phyloP scores from a whole-genome alignment of 1,140 invertebrate genomes.

The Camponotus floridanus region DNA sequence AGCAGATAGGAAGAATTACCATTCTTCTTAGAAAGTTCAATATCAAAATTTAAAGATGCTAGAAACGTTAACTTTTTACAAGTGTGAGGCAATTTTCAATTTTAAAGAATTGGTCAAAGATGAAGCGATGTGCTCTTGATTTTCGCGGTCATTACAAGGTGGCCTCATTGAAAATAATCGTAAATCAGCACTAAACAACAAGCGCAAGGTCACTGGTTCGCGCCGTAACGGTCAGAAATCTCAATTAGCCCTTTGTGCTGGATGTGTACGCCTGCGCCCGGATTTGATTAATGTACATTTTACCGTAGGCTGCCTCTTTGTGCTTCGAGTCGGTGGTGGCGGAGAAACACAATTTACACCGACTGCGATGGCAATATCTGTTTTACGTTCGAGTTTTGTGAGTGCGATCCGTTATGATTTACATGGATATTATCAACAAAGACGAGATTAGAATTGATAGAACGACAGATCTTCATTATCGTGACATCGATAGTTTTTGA shows the following conservation, averaged over 20 bases:
- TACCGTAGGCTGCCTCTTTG: conserved; percentile 70
- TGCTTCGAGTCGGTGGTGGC: conserved; percentile 64
- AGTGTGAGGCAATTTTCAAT: not conserved
- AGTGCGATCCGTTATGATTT: conserved; percentile 68
- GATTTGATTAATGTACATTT: conserved; percentile 75
- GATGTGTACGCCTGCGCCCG: conserved; percentile 43
- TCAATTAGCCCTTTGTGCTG: conserved; percentile 74
- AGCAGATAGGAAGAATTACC: not conserved
- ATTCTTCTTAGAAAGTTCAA: not conserved
- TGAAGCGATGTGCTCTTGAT: not conserved
- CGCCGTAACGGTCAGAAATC: conserved; percentile 67
- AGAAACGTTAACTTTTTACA: not conserved
- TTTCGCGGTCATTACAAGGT: conserved; percentile 20
- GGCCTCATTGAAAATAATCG: conserved; percentile 69
- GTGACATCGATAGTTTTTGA: not conserved
- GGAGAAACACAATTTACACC: conserved; percentile 74
- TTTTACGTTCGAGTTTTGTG: conserved; percentile 66
- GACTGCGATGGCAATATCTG: conserved; percentile 50
- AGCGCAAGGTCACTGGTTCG: conserved; percentile 67
- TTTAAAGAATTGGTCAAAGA: not conserved
- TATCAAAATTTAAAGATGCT: not conserved
- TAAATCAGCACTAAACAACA: conserved; percentile 73
- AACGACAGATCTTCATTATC: conserved; percentile 45
- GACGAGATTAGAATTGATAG: conserved; percentile 8
- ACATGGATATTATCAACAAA: conserved; percentile 48